Evolutionary conservation across 1,140 invertebrate species (phyloP), one percentile per base, ranked within the genome.

Genomic region (Drosophila sp.): DNA sequence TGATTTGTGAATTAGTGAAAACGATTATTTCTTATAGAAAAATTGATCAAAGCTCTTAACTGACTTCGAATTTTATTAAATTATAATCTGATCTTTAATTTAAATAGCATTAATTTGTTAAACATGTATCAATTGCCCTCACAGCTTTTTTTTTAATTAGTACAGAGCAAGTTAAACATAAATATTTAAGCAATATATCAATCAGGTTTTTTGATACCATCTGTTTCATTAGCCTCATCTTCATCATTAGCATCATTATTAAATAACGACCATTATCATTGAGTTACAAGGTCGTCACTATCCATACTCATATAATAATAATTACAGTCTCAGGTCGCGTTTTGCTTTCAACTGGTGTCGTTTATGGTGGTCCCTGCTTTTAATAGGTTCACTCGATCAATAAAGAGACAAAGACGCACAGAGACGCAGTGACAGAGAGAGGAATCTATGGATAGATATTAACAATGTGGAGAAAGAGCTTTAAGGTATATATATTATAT

Each of bases 161-260:
- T 48, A 56, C 54, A 56, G 13, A 25, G 25, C 29, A 54, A 21
- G 7, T 14, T 14, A 29, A 41, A 45, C 9, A 61, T 74, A 71
- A 74, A 65, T 43, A 43, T 36, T 72, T 56, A 41, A 76, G 62
- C 58, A 67, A 64, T 66, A 82, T 81, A 75, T 83, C 73, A 83
- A 82, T 83, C 80, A 83, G 71, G 58, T 46, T 59, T 54, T 16
- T 27, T 46, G 59, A 64, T 70, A 48, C 0, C 46, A 69, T 61
- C 65, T 40, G 32, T 41, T 34, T 6, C 25, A 32, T 45, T 14
- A 32, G 25, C 56, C 25, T 29, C 56, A 18, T 58, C 53, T 6
- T 1, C 11, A 36, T 32, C 70, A 48, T 67, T 53, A 65, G 72
- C 58, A 48, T 56, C 45, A 62, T 18, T 45, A 21, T 34, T 36